phyloP scores from a whole-genome alignment of 2,888 invertebrate genomes.

The Alviniconcha strummeri region DNA sequence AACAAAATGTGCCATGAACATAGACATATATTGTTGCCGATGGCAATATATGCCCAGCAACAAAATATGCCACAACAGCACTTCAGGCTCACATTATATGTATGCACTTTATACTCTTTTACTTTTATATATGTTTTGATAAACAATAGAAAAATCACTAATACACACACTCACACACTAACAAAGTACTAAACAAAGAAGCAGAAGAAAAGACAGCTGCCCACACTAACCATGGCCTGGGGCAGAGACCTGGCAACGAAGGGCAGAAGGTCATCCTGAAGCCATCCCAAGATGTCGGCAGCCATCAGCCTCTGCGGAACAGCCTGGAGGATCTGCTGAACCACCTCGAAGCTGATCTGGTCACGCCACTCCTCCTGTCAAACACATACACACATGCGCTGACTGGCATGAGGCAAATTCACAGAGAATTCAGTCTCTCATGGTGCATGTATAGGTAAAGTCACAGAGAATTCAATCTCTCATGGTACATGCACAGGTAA shows the following conservation, averaged over 20 bases:
- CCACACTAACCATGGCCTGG: constrained; percentile 54
- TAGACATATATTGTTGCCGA: too few relatives aligned
- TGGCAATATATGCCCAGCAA: too few relatives aligned
- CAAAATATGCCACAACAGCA: too few relatives aligned
- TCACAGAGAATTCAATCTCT: too few relatives aligned
- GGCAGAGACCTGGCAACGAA: constrained; percentile 54
- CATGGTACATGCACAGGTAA: too few relatives aligned
- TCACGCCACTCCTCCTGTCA: constrained; percentile 52
- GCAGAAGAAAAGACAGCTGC: too few relatives aligned
- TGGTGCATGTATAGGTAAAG: too few relatives aligned
- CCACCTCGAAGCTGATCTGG: constrained; percentile 44
- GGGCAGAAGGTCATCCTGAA: constrained; percentile 61
- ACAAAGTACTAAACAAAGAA: not conserved
- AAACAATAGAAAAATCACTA: not conserved
- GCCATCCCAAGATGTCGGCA: constrained; percentile 49
- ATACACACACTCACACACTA: not conserved
- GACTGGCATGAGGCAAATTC: too few relatives aligned
- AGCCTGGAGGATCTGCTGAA: constrained; percentile 53
- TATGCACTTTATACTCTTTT: too few relatives aligned
- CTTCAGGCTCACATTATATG: too few relatives aligned
- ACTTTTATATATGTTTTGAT: not conserved
- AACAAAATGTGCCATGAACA: too few relatives aligned
- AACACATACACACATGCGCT: not conserved
- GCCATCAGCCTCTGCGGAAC: constrained; percentile 54
- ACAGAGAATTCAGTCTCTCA: too few relatives aligned